A percentile compares a stretch with the other conserved stretches of the same genome.
These are phyloP conservation scores for Thunnus thynnus DNA, from an alignment of 2,113 vertebrate species.

Conservation along the genomic window DNA sequence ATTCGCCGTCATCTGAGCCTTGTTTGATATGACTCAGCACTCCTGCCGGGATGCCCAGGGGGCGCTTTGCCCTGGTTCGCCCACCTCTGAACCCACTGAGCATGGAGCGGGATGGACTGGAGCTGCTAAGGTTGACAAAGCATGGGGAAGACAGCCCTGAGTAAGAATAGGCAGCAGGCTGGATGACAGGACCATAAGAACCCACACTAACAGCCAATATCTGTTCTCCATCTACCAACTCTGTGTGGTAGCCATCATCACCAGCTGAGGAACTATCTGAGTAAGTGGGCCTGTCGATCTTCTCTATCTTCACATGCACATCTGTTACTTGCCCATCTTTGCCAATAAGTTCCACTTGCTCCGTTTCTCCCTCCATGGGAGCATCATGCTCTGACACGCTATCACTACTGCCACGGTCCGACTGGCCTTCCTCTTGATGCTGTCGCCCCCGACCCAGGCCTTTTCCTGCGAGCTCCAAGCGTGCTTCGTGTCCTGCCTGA, in stretches of 20 bases:
- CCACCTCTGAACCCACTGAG: conserved; percentile 94
- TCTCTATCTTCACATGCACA: conserved; percentile 96
- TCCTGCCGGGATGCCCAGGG: conserved; percentile 77
- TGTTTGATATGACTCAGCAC: conserved; percentile 76
- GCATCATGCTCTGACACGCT: conserved; percentile 95
- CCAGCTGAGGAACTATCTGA: conserved; percentile 97
- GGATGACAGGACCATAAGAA: conserved; percentile 93
- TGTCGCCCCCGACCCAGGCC: conserved; percentile 82
- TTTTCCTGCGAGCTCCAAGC: conserved; percentile 87
- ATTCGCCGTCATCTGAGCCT: conserved; percentile 74
- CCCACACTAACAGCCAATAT: conserved; percentile 95
- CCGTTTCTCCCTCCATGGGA: conserved; percentile 92
- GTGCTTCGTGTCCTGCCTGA: conserved; percentile 86
- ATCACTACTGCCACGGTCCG: conserved; percentile 95
- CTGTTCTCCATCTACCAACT: conserved; percentile 97
- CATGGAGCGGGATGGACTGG: conserved; percentile 94
- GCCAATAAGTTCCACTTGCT: conserved; percentile 92
- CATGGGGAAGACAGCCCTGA: conserved; percentile 87
- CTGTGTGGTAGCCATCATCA: conserved; percentile 97
- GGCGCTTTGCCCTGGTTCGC: conserved; percentile 91
- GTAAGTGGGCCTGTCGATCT: conserved; percentile 93
- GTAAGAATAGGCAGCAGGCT: conserved; percentile 90
- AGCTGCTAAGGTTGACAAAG: conserved; percentile 91
- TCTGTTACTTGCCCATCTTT: conserved; percentile 94
- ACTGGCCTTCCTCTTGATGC: conserved; percentile 94